A percentile compares a stretch with the other conserved stretches of the same genome.
These are phyloP conservation scores for Thymelicus lineola DNA, from an alignment of 2,888 invertebrate species.

Conservation along the genomic window DNA sequence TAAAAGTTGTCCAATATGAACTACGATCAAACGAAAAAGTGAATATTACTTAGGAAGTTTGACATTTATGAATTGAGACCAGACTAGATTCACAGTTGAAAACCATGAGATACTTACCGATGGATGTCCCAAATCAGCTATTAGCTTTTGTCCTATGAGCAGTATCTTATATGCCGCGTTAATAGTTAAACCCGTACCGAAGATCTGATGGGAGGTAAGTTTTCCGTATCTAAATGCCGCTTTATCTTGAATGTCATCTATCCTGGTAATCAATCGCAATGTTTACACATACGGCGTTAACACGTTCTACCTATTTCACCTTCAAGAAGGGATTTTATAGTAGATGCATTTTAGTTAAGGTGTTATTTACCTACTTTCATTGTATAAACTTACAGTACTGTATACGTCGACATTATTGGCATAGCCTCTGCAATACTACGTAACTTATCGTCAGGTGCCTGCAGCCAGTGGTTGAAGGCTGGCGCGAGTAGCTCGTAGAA, in stretches of 20 bases:
- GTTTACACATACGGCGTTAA: too few relatives aligned
- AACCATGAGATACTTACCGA: neutral
- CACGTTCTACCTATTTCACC: too few relatives aligned
- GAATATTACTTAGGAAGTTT: too few relatives aligned
- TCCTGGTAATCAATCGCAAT: conserved; percentile 6
- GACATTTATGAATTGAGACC: too few relatives aligned
- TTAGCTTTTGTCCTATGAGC: neutral
- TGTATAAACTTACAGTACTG: neutral
- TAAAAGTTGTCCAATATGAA: too few relatives aligned
- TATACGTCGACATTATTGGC: neutral
- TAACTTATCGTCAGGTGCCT: neutral
- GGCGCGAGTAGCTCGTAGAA: neutral
- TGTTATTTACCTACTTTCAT: too few relatives aligned
- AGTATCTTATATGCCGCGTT: conserved; percentile 14
- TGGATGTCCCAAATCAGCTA: conserved; percentile 5
- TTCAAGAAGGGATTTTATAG: too few relatives aligned
- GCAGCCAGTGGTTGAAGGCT: neutral
- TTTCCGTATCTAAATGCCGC: conserved; percentile 31
- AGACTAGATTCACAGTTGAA: too few relatives aligned
- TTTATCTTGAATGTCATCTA: conserved; percentile 39
- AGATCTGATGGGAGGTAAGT: conserved; percentile 36
- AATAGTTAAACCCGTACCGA: conserved; percentile 25
- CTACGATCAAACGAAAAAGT: too few relatives aligned
- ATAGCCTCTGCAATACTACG: neutral
- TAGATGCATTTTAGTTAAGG: neutral